Evolutionary conservation across 2,888 invertebrate species (phyloP), one percentile per base, ranked within the genome.

Genomic region (Sphaerophoria rueppellii): DNA sequence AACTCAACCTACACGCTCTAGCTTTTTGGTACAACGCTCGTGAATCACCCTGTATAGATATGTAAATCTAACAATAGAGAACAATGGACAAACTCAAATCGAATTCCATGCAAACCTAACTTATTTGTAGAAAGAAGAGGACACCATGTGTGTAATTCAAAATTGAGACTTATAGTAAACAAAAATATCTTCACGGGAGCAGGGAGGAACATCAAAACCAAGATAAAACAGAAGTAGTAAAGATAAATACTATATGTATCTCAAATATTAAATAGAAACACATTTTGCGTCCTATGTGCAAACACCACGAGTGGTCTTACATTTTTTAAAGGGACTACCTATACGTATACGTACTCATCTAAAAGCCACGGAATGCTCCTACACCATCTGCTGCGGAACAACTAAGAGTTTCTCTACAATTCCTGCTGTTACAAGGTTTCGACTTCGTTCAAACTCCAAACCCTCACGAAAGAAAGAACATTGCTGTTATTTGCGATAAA

Each of bases 401-500:
- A 58, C 54, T 61, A 43, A 40, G 43, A 50, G 43, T 61, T 54
- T 67, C 69, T 57, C 67, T 65, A 40, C 54, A 52, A 46, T 34
- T 61, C 75, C 58, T 67, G 54, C 55, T 72, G 57, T 71, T 50
- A 72, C 71, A 75, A 67, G 61, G 80, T 80, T 75, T 67, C 61
- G 43, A 43, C 43, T 43, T 12, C 11, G 40, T 11, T 11, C 43
- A 24, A 11, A 58, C 46, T 58, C 67, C 65, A 24, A 82, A 57
- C 48, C 71, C 71, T 79, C 35, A 70, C 43, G 35, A 40, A 67
- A 52, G 65, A 34, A 12, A 14, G 11, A 76, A 69, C 58, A 74
- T 76, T 75, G 24, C 70, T 83, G 74, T 24, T 52, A 72, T 83
- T 80, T 76, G 80, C 54, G 83, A 83, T 83, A 76, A 83, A 80